Evolutionary conservation across 2,113 vertebrate genomes (phyloP).

Genomic region (Marmota monax): DNA sequence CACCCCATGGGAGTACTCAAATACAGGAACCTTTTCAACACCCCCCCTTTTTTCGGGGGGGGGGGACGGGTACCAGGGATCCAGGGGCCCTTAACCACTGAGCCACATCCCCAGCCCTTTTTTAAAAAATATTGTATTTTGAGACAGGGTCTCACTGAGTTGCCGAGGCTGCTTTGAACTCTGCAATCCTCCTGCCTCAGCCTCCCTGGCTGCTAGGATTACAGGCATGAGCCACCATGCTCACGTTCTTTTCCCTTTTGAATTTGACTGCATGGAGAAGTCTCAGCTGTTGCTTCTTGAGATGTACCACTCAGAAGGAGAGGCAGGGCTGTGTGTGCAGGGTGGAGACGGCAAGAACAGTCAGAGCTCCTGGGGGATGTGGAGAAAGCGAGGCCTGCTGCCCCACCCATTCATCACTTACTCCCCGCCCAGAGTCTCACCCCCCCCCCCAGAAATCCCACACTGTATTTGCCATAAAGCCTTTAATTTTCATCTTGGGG

Average conservation of each 20-base stretch:
- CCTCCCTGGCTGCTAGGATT: too few species aligned
- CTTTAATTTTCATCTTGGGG: constrained; percentile 75
- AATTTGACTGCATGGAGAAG: not conserved
- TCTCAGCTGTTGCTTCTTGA: not conserved
- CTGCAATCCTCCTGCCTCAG: too few species aligned
- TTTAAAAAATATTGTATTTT: too few species aligned
- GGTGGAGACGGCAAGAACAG: not conserved
- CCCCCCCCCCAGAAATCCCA: not conserved
- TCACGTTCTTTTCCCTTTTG: not conserved
- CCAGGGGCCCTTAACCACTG: too few species aligned
- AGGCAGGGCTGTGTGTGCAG: not conserved
- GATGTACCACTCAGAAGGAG: not conserved
- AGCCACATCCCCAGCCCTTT: too few species aligned
- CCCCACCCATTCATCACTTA: not conserved
- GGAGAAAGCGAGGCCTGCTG: not conserved
- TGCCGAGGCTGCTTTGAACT: too few species aligned
- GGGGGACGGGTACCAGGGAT: too few species aligned
- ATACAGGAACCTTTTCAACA: not conserved
- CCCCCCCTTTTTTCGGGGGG: too few species aligned
- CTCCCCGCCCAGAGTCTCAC: not conserved
- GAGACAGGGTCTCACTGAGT: too few species aligned
- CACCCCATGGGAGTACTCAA: not conserved
- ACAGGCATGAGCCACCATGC: too few species aligned
- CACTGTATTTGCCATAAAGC: constrained; percentile 41
- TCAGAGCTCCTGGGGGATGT: not conserved